Evolutionary conservation across 2,113 vertebrate genomes (phyloP), one percentile per base, ranked within the genome.

Genomic region (Andinoacara biseriatus): DNA sequence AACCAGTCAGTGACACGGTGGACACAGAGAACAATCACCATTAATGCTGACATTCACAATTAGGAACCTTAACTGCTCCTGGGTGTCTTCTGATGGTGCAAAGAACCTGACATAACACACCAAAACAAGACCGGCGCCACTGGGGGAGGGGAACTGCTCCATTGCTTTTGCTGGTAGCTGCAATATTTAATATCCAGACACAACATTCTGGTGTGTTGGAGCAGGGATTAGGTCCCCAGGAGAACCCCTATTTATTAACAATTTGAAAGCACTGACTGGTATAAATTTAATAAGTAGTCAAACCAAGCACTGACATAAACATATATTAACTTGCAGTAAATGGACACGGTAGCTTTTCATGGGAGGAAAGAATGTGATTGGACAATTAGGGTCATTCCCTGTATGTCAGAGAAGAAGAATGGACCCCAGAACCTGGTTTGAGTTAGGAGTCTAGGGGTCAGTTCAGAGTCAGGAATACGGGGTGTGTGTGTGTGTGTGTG

Each of bases 41-140:
- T 65, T 65, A 76, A 65, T 38, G 75, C 40, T 59, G 60, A 78
- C 74, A 83, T 52, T 69, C 22, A 60, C 35, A 74, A 38, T 40
- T 62, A 46, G 10, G 20, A 10, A 58, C 43, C 46, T 69, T 24
- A 72, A 26, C 49, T 7, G 22, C 49, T 24, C 9, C 33, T 62
- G 57, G 26, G 22, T 57, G 58, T 74, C 10, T 31, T 61, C 58
- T 22, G 29, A 78, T 61, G n/a, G 43, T 77, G 57, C 58, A n/a
- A 62, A 43, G 29, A 62, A 11, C 59, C 58, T 20, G 76, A 52
- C 33, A 54, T n/a, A 33, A 29, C 52, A n/a, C n/a, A 58, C n/a
- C 26, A 24, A 77, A 20, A 76, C 46, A 81, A 58, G 56, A 69
- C 46, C 40, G 49, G 40, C 40, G 11, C 40, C 22, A 49, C 26